Evolutionary conservation across 2,888 invertebrate genomes (phyloP).

Genomic region (Cheilosia pagana): DNA sequence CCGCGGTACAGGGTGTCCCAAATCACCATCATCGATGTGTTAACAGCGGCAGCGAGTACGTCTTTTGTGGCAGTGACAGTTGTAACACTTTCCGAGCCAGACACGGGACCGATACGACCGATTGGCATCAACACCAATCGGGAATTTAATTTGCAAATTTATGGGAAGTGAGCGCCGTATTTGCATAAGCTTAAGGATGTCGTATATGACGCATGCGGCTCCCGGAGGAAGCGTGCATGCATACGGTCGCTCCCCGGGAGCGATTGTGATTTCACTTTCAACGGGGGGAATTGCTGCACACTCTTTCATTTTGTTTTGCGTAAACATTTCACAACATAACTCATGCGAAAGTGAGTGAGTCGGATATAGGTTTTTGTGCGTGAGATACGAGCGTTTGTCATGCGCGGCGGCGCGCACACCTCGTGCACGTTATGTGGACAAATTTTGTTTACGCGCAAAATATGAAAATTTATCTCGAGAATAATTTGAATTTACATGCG

Average conservation of each 20-base stretch:
- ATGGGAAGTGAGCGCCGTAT: conserved; percentile 32
- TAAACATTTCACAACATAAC: conserved; percentile 58
- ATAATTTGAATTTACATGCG: conserved; percentile 58
- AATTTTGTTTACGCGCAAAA: conserved; percentile 42
- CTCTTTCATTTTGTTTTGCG: conserved; percentile 18
- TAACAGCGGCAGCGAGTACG: conserved; percentile 28
- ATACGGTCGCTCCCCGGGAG: background rate
- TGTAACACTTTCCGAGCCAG: background rate
- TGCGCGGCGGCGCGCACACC: conserved; percentile 21
- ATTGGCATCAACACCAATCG: conserved; percentile 49
- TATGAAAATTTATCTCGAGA: conserved; percentile 62
- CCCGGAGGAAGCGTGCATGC: conserved; percentile 29
- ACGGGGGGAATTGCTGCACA: conserved; percentile 43
- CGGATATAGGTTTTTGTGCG: conserved; percentile 58
- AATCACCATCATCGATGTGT: conserved; percentile 55
- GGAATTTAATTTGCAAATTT: conserved; percentile 49
- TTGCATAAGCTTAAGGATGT: conserved; percentile 70
- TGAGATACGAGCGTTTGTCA: conserved; percentile 70
- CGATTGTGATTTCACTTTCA: conserved; percentile 64
- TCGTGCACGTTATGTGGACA: conserved; percentile 46
- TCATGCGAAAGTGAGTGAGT: conserved; percentile 48
- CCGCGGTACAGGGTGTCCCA: background rate
- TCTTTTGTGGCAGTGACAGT: background rate
- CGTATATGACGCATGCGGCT: conserved; percentile 8
- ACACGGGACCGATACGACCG: conserved; percentile 24